phyloP scores from a whole-genome alignment of 2,888 invertebrate genomes.

The Ferrisia virgata region DNA sequence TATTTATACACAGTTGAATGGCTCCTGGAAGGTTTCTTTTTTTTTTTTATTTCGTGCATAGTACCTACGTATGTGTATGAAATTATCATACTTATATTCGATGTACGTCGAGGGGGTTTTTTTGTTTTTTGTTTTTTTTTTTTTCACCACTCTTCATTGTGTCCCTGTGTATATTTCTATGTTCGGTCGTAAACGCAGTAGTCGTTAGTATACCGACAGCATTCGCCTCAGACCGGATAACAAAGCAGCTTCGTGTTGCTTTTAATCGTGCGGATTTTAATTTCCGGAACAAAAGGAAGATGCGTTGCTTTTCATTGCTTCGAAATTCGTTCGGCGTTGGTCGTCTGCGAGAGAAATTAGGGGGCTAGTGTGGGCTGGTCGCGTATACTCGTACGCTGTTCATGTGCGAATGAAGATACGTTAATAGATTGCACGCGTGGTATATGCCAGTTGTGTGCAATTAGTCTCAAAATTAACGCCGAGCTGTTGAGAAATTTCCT shows the following conservation, averaged over 20 bases:
- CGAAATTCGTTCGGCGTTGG: background rate
- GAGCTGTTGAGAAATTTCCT: too few species aligned
- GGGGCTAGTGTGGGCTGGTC: background rate
- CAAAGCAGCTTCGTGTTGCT: conserved; percentile 8
- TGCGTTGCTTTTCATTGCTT: background rate
- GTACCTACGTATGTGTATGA: too few species aligned
- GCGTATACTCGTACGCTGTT: background rate
- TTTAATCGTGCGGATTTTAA: conserved; percentile 27
- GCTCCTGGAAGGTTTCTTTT: background rate
- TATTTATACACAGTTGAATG: background rate
- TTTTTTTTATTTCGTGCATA: too few species aligned
- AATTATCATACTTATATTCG: background rate
- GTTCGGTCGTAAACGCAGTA: background rate
- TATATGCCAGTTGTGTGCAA: too few species aligned
- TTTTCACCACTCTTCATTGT: background rate
- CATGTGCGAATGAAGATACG: background rate
- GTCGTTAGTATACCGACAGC: background rate
- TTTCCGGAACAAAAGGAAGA: conserved; percentile 28
- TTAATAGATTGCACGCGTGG: too few species aligned
- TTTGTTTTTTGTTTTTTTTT: background rate
- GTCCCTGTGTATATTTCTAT: background rate
- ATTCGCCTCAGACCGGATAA: conserved; percentile 12
- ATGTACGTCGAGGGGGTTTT: background rate
- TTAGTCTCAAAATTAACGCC: too few species aligned
- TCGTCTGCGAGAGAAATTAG: background rate